Evolutionary conservation across 1,140 invertebrate species (phyloP).

Genomic region (Drosophila yakuba): DNA sequence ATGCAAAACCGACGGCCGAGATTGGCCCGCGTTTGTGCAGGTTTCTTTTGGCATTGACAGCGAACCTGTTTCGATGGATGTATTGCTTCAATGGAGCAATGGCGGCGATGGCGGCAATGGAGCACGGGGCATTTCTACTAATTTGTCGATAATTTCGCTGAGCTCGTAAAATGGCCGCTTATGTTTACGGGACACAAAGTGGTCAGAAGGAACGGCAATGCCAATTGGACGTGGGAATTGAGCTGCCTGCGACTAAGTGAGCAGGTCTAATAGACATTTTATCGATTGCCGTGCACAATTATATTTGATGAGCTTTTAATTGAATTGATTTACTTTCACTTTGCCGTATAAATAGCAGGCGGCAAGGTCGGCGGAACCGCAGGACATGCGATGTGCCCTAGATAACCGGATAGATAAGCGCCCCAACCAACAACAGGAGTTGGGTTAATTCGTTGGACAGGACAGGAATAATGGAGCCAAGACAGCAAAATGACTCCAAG

Average conservation of each 20-base stretch:
- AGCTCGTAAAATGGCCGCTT: conserved; percentile 58
- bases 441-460: background rate
- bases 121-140: conserved; percentile 73
- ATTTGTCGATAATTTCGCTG: conserved; percentile 77
- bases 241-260: conserved; percentile 18
- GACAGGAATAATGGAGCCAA: background rate
- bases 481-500: background rate
- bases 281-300: conserved; percentile 70
- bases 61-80: conserved; percentile 7
- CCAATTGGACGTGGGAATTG: conserved; percentile 36
- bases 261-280: conserved; percentile 59
- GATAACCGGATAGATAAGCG: conserved; percentile 12
- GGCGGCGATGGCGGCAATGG: background rate
- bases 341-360: conserved; percentile 33
- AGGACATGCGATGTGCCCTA: conserved; percentile 32
- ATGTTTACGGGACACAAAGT: conserved; percentile 45
- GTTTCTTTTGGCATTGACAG: background rate
- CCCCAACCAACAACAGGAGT: background rate
- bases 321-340: conserved; percentile 71
- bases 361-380: conserved; percentile 16
- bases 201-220: conserved; percentile 11
- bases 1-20: background rate
- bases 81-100: background rate
- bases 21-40: background rate
- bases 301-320: conserved; percentile 79